A percentile compares a stretch with the other conserved stretches of the same genome.
These are phyloP conservation scores for Drosophila formosana DNA, from an alignment of 2,888 invertebrate genomes.

Conservation along the genomic window DNA sequence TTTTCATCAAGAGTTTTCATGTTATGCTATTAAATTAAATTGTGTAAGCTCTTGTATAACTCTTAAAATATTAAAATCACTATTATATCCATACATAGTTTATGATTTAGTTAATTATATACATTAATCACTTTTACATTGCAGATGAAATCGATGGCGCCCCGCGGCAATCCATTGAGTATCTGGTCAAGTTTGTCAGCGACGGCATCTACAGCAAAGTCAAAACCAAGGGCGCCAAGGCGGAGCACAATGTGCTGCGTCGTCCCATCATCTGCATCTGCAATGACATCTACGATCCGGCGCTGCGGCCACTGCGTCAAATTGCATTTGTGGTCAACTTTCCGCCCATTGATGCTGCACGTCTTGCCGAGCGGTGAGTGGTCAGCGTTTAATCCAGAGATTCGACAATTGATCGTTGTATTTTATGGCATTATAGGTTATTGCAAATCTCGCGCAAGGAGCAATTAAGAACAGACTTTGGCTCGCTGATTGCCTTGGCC, in stretches of 20 bases:
- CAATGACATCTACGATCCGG: conserved; percentile 96
- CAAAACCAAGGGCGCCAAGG: conserved; percentile 85
- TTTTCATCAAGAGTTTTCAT: too few relatives aligned
- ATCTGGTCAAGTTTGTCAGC: conserved; percentile 92
- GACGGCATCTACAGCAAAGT: conserved; percentile 86
- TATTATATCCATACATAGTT: neutral
- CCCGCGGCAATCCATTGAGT: conserved; percentile 93
- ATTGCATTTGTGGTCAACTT: conserved; percentile 91
- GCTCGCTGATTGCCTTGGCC: conserved; percentile 91
- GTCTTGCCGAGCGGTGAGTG: conserved; percentile 86
- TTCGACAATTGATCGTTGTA: neutral
- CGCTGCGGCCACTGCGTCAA: conserved; percentile 92
- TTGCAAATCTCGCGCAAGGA: conserved; percentile 89
- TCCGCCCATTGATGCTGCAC: conserved; percentile 86
- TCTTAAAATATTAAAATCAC: too few relatives aligned
- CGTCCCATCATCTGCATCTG: conserved; percentile 98
- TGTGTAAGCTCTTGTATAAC: too few relatives aligned
- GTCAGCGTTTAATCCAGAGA: neutral
- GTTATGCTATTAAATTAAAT: too few relatives aligned
- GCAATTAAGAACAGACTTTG: conserved; percentile 89
- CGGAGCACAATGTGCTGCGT: conserved; percentile 88
- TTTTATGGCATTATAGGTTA: conserved; percentile 85
- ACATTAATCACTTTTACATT: neutral
- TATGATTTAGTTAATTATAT: neutral
- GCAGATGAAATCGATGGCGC: conserved; percentile 99